Percentiles rank a stretch among this genome's conserved stretches.
Evolutionary conservation across 53 echinoderm and acorn worm genomes (phyloP).

Genomic region (Patiria pectinifera): DNA sequence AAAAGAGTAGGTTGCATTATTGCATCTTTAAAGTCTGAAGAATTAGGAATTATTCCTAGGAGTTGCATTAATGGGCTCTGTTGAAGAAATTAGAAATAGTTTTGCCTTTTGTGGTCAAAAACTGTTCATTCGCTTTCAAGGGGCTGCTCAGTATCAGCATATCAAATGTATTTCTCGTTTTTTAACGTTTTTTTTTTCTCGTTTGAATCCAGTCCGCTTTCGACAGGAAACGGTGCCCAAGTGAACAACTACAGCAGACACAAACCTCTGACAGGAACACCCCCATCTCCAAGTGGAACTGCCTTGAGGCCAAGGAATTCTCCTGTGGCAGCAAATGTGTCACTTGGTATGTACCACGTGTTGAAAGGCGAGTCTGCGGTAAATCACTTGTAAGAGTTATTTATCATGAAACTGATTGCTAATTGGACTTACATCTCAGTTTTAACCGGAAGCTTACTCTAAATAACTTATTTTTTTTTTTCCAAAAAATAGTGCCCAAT

Average conservation of each 20-base stretch:
- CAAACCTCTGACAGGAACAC: constrained; percentile 62
- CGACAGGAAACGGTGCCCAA: constrained; percentile 69
- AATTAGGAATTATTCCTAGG: too few species aligned
- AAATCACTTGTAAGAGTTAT: neutral
- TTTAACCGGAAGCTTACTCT: neutral
- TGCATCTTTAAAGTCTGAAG: neutral
- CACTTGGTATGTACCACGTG: constrained; percentile 59
- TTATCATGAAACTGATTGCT: too few species aligned
- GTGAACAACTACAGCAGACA: constrained; percentile 85
- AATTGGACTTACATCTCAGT: too few species aligned
- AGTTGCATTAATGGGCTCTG: too few species aligned
- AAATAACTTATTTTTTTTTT: neutral
- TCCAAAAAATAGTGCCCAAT: constrained; percentile 13
- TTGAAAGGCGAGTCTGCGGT: neutral
- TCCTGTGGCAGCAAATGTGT: constrained; percentile 62
- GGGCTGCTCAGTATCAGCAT: neutral
- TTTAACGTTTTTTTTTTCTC: neutral
- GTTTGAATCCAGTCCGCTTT: constrained; percentile 29
- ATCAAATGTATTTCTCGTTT: neutral
- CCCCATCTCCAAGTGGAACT: constrained; percentile 68
- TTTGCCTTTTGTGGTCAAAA: too few species aligned
- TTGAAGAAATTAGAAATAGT: too few species aligned
- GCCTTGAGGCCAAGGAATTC: constrained; percentile 51
- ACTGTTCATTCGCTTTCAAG: too few species aligned
- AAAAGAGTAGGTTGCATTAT: constrained; percentile 63